Base-by-base conservation (phyloP, 2,113 vertebrate species). In the Cettia cetti region DNA sequence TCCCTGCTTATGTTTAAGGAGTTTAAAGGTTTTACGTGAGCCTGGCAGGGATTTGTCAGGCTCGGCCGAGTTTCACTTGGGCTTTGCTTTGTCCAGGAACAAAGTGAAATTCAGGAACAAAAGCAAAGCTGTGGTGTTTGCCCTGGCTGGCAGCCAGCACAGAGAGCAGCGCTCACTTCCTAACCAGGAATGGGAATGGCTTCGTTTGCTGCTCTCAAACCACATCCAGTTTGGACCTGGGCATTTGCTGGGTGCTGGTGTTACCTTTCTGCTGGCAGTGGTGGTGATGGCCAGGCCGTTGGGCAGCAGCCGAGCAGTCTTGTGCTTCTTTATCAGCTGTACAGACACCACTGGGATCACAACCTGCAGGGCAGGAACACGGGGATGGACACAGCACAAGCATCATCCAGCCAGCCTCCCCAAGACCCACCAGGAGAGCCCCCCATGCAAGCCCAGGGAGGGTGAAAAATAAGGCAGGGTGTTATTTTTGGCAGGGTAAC, bases 251-350 rank as follows among this genome's bases (percentile, higher is more conserved):
- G 35, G 86, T n/a, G 47, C 10, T 54, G 69, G 21, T 24, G 75
- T 92, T 96, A 99, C 99, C 99, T 99, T 99, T 93, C 99, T 98
- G 95, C 98, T 98, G 52, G 98, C 98, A 7, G 96, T 99, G 77
- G 99, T 99, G 95, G 99, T 99, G 97, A 99, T 99, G 68, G 98
- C 99, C 96, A 99, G 96, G 80, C 99, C 99, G 0, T 99, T 99
- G 74, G 99, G 99, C 71, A 99, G 98, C 47, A 99, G 98, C 53
- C 99, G 98, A 2, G 99, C 99, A 0, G 99, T 99, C 97, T 99
- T 99, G 97, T 99, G 99, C 96, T 99, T 99, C 95, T 99, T 99
- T 72, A 99, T 98, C 96, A 99, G 97, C 74, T 99, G 98, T 17
- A 99, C 99, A 0, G 99, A 99, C 18, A 98, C 97, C 21, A 99